Evolutionary conservation across 2,797 vertebrate species (phyloP), one percentile per base, ranked within the genome.

Genomic region (Coilia nasus): DNA sequence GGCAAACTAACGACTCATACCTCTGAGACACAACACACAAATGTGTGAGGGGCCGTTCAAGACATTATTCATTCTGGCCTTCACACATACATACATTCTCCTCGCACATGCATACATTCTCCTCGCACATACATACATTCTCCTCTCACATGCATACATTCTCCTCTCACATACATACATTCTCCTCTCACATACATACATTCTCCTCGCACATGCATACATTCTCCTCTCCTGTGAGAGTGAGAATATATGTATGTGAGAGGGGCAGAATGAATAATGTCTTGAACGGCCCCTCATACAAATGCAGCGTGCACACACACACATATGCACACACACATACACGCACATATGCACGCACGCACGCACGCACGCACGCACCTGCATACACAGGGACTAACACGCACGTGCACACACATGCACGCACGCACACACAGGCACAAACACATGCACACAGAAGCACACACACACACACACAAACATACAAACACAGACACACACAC

Each of bases 401-500:
- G 56, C 54, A 78, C 7, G 25, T 41, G 54, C 44, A 75, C 67
- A 19, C 6, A 57, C 56, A 19, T 3, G 15, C 56, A 15, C 56
- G 3, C 57, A 3, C 57, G 11, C 57, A 21, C 57, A 78, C 41
- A 6, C 67, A 41, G 19, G 12, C 82, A 82, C 71, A 50, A 23
- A 78, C 31, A 81, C 57, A 82, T 28, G 23, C 17, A 60, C 2
- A 86, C 64, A 41, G 17, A 64, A n/a, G 25, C 47, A 46, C 6
- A n/a, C 83, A 78, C 23, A 10, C 41, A 75, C 83, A 59, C 21
- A 50, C 14, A 21, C 56, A 31, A 1, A 10, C 46, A 64, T 12
- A 59, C 46, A 54, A 56, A 54, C n/a, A 75, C 82, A 60, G 81
- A 28, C 59, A 25, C 25, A 80, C 81, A 71, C 85, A 84, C 50